Evolutionary conservation across 2,797 vertebrate species (phyloP).

Genomic region (Rhinella marina): DNA sequence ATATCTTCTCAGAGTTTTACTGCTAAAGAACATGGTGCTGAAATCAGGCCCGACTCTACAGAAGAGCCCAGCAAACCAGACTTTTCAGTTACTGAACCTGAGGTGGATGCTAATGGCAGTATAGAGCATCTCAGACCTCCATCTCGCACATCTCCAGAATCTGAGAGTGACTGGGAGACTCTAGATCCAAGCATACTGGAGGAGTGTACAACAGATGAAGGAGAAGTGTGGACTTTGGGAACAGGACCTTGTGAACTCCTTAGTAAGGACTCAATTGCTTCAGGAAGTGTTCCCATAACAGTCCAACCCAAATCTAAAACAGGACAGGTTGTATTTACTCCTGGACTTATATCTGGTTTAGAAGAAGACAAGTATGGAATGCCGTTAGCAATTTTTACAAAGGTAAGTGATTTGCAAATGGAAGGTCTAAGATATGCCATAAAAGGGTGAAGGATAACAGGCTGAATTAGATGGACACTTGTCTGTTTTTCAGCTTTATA

Average conservation of each 20-base stretch:
- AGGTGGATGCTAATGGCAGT: slow-evolving; percentile 63
- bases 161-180: slow-evolving; percentile 96
- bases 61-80: slow-evolving; percentile 61
- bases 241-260: slow-evolving; percentile 67
- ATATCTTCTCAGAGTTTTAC: slow-evolving; percentile 72
- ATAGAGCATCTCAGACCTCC: slow-evolving; percentile 78
- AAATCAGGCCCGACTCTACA: slow-evolving; percentile 44
- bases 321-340: slow-evolving; percentile 74
- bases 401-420: slow-evolving; percentile 75
- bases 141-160: slow-evolving; percentile 80
- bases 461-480: too few relatives aligned
- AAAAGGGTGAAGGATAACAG: too few relatives aligned
- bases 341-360: slow-evolving; percentile 88
- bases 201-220: slow-evolving; percentile 72
- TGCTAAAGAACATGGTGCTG: slow-evolving; percentile 60
- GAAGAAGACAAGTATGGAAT: slow-evolving; percentile 93
- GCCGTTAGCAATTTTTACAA: slow-evolving; percentile 93
- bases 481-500: too few relatives aligned
- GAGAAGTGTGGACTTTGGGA: slow-evolving; percentile 61
- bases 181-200: slow-evolving; percentile 88
- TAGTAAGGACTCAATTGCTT: slow-evolving; percentile 65
- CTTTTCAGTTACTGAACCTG: slow-evolving; percentile 57
- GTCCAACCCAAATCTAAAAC: slow-evolving; percentile 87
- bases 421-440: too few relatives aligned
- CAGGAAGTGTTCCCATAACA: slow-evolving; percentile 83